Conservation (phyloP, 2,888 invertebrate species). For the Brachynemurus nebulosus region DNA sequence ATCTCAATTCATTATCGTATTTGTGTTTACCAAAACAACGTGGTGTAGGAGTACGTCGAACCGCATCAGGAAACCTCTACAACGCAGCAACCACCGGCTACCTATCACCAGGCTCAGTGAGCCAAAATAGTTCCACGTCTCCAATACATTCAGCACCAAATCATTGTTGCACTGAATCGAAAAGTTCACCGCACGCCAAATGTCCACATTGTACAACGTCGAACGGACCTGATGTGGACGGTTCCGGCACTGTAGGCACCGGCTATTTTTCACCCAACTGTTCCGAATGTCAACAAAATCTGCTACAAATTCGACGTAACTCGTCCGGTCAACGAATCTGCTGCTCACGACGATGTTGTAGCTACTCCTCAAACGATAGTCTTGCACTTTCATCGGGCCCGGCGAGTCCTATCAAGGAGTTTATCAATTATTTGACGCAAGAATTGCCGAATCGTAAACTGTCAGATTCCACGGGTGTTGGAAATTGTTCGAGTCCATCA, state of each 20-base stretch:
- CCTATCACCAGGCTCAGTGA: slow-evolving; percentile 3
- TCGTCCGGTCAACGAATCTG: background rate
- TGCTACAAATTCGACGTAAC: background rate
- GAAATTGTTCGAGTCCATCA: slow-evolving; percentile 41
- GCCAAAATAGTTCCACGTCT: slow-evolving; percentile 2
- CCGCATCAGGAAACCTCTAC: background rate
- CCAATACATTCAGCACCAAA: slow-evolving; percentile 6
- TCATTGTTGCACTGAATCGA: background rate
- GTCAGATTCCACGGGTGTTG: slow-evolving; percentile 27
- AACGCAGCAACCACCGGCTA: background rate
- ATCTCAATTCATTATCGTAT: no score
- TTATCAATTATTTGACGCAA: slow-evolving; percentile 19
- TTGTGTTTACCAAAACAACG: background rate
- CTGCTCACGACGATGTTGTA: slow-evolving; percentile 5
- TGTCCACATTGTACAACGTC: slow-evolving; percentile 5
- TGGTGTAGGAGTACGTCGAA: background rate
- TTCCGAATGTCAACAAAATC: background rate
- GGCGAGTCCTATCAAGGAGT: slow-evolving; percentile 8
- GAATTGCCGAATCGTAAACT: slow-evolving; percentile 22
- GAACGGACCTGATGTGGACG: no score
- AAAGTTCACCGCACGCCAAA: background rate
- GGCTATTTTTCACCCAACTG: no score
- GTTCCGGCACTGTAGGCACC: no score
- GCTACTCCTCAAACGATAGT: slow-evolving; percentile 8
- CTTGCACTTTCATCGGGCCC: slow-evolving; percentile 13